Evolutionary conservation across 2,797 vertebrate species (phyloP).

Genomic region (Fistularia commersonii): DNA sequence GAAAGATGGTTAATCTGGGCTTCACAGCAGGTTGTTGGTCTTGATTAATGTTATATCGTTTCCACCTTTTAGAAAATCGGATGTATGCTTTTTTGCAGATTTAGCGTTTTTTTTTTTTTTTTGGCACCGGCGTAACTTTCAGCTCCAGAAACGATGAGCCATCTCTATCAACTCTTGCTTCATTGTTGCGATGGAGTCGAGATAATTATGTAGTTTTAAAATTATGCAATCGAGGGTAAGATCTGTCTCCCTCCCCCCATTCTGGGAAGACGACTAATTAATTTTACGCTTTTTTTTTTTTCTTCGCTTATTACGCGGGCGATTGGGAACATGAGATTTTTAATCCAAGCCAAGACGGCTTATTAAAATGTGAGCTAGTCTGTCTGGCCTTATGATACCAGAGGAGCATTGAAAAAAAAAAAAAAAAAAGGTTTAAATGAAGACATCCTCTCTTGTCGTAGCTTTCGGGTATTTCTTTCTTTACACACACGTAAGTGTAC

Average conservation of each 20-base stretch:
- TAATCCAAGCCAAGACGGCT: conserved; percentile 56
- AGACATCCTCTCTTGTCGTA: too few relatives aligned
- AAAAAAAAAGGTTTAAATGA: conserved; percentile 7
- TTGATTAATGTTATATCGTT: conserved; percentile 17
- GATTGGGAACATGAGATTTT: conserved; percentile 41
- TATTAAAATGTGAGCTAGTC: conserved; percentile 54
- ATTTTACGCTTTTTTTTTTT: conserved; percentile 38
- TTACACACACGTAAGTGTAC: too few relatives aligned
- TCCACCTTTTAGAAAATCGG: too few relatives aligned
- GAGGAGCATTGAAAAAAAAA: conserved; percentile 15
- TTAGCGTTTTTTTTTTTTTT: conserved; percentile 1
- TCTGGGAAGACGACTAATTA: conserved; percentile 60
- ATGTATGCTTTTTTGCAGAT: neutral
- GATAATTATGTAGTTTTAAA: conserved; percentile 58
- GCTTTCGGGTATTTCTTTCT: too few relatives aligned
- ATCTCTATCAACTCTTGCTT: conserved; percentile 10
- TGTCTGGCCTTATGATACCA: conserved; percentile 38
- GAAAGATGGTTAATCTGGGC: conserved; percentile 53
- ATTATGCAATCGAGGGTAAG: conserved; percentile 54
- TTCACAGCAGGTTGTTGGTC: conserved; percentile 24
- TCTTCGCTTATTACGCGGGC: conserved; percentile 36
- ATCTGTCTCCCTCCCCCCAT: conserved; percentile 22
- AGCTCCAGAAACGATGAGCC: conserved; percentile 6
- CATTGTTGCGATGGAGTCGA: conserved; percentile 43
- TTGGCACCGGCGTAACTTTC: neutral